Evolutionary conservation across 2,797 vertebrate species (phyloP).

Genomic region (Sitta carolinensis): DNA sequence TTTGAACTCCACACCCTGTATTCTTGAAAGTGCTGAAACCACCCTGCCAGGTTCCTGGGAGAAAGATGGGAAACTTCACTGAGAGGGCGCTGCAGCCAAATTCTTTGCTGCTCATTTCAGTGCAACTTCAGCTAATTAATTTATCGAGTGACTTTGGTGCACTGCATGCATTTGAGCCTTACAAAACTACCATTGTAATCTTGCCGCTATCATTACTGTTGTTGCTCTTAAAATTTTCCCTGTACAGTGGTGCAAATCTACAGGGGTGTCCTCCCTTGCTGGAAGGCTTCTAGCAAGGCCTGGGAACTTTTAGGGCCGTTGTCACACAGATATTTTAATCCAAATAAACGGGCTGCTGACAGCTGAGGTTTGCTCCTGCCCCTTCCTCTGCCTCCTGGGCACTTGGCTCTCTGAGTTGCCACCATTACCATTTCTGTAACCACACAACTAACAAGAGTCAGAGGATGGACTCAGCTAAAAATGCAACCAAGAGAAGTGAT

Average conservation of each 20-base stretch:
- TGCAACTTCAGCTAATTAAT: neutral
- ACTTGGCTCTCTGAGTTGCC: neutral
- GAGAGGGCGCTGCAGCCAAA: neutral
- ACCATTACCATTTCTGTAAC: neutral
- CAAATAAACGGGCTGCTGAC: neutral
- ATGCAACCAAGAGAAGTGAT: neutral
- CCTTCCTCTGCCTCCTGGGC: neutral
- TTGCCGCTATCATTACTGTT: neutral
- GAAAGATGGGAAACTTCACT: neutral
- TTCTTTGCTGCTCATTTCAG: neutral
- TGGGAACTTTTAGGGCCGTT: neutral
- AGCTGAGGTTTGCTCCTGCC: neutral
- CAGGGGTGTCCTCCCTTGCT: neutral
- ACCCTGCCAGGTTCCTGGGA: neutral
- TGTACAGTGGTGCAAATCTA: neutral
- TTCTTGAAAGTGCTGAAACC: neutral
- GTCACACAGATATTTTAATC: neutral
- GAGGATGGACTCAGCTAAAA: neutral
- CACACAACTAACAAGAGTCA: fast-evolving
- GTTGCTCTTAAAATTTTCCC: neutral
- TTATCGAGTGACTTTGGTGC: neutral
- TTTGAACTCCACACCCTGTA: neutral
- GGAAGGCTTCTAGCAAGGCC: neutral
- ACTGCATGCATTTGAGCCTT: neutral
- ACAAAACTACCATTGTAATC: neutral